A percentile compares a stretch with the other conserved stretches of the same genome.
phyloP scores from a whole-genome alignment of 1,140 invertebrate species.

The Portunus trituberculatus region DNA sequence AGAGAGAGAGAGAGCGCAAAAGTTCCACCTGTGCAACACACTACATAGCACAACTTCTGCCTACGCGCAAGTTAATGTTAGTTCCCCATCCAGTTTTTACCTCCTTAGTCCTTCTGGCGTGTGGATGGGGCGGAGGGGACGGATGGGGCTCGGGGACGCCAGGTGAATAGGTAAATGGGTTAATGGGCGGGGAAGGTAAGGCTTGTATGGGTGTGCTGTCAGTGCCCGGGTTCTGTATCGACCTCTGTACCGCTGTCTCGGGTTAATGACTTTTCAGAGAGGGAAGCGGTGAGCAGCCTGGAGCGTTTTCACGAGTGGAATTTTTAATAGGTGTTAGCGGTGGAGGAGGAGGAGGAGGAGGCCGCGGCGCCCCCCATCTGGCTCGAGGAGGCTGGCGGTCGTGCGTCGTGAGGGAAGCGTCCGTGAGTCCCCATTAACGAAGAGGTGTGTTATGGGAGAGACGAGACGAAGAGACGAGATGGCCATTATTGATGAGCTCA shows the following conservation, averaged over 20 bases:
- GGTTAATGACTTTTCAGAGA: neutral
- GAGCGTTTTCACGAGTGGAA: constrained; percentile 7
- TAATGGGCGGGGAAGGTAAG: neutral
- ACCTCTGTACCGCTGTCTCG: neutral
- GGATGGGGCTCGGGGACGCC: neutral
- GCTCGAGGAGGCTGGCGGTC: neutral
- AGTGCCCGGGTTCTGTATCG: neutral
- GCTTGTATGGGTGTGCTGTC: neutral
- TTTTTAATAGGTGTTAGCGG: constrained; percentile 22
- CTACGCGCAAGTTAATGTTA: constrained; percentile 29
- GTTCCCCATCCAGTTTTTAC: constrained; percentile 45
- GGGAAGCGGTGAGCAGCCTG: neutral
- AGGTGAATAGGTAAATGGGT: constrained; percentile 42
- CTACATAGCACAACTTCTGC: neutral
- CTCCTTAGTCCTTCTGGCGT: neutral
- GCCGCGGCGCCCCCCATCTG: neutral
- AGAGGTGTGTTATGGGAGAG: constrained; percentile 2
- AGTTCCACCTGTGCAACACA: neutral
- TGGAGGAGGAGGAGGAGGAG: neutral
- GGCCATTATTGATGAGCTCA: no score
- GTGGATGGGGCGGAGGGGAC: neutral
- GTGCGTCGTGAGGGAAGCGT: neutral
- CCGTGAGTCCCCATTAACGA: neutral
- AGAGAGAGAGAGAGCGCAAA: neutral
- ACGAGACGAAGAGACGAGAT: neutral